phyloP scores from a whole-genome alignment of 2,888 invertebrate species.

The Eupeodes latifasciatus region DNA sequence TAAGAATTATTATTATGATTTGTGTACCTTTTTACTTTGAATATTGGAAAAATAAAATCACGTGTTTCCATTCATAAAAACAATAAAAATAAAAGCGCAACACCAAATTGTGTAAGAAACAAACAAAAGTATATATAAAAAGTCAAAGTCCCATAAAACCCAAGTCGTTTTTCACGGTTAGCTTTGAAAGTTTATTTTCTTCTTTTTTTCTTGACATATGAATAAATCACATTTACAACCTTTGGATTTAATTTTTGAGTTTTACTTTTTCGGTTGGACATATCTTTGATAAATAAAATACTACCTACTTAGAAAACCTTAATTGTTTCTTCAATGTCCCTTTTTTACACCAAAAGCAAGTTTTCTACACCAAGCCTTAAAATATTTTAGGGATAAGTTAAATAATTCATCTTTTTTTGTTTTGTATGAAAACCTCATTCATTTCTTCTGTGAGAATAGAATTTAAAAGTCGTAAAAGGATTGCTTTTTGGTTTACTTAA shows the following conservation, averaged over 20 bases:
- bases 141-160: conserved; percentile 12
- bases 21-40: conserved; percentile 56
- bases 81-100: conserved; percentile 29
- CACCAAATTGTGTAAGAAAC: not conserved
- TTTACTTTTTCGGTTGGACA: conserved; percentile 22
- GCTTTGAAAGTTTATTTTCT: not conserved
- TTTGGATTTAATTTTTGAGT: not conserved
- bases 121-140: conserved; percentile 12
- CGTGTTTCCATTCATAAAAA: conserved; percentile 73
- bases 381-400: conserved; percentile 35
- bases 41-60: conserved; percentile 31
- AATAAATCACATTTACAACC: conserved; percentile 47
- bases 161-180: conserved; percentile 8
- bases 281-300: conserved; percentile 19
- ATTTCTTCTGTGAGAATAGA: not conserved
- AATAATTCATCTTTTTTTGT: conserved; percentile 14
- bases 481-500: not conserved
- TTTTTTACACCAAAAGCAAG: not conserved
- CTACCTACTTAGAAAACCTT: conserved; percentile 32
- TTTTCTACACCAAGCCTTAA: conserved; percentile 1
- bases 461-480: not conserved
- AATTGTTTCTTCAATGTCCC: conserved; percentile 47
- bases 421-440: not conserved
- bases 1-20: conserved; percentile 55
- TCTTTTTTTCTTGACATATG: conserved; percentile 31